These are phyloP conservation scores for Drosophila teissieri DNA, from an alignment of 1,140 invertebrate species.

Conservation along the genomic window DNA sequence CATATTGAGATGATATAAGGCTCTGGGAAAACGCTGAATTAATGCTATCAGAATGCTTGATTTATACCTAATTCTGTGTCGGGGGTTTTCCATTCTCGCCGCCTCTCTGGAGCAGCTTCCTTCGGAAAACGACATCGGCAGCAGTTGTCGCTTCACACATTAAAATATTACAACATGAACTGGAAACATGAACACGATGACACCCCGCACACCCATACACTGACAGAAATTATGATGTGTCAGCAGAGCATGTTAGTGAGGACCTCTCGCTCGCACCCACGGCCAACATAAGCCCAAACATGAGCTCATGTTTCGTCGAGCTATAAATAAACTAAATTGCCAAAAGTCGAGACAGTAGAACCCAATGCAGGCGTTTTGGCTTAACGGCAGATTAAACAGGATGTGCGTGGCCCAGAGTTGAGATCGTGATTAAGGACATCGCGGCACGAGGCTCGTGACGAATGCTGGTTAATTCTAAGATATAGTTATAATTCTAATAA, in stretches of 20 bases:
- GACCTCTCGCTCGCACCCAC: conserved; percentile 31
- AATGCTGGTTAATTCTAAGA: background rate
- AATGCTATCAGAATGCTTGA: conserved; percentile 66
- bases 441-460: background rate
- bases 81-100: background rate
- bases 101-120: conserved; percentile 6
- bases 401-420: conserved; percentile 38
- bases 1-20: conserved; percentile 70
- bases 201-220: conserved; percentile 35
- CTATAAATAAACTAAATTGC: conserved; percentile 82
- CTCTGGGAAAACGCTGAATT: conserved; percentile 56
- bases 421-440: conserved; percentile 11
- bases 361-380: conserved; percentile 37
- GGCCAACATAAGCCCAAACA: conserved; percentile 32
- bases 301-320: conserved; percentile 72
- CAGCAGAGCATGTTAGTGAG: conserved; percentile 59
- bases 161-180: conserved; percentile 82
- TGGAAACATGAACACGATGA: conserved; percentile 71
- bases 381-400: conserved; percentile 77
- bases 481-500: background rate
- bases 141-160: conserved; percentile 80
- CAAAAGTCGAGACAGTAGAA: conserved; percentile 61
- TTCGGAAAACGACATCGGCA: conserved; percentile 73
- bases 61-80: conserved; percentile 55
- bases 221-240: conserved; percentile 78